Evolutionary conservation across 2,113 vertebrate species (phyloP).

Genomic region (Myxocyprinus asiaticus): DNA sequence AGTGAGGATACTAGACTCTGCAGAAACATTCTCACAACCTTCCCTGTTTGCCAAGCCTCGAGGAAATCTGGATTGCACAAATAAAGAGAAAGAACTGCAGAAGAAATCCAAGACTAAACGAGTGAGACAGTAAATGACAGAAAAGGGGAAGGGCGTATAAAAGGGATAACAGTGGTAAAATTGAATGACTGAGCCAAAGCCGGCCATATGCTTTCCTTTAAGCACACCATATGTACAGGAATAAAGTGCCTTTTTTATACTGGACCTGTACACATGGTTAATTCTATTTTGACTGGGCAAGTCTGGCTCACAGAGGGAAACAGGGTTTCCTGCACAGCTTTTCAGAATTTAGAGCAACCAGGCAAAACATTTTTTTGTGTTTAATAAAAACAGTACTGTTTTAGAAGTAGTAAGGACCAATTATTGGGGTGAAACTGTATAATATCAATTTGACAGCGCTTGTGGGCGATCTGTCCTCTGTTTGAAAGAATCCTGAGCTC

Average conservation of each 20-base stretch:
- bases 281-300: slow-evolving; percentile 11
- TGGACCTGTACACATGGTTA: not conserved
- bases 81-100: not conserved
- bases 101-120: not conserved
- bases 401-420: too few relatives aligned
- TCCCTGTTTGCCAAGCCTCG: slow-evolving; percentile 11
- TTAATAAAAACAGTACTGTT: too few relatives aligned
- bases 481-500: slow-evolving; percentile 9
- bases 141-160: not conserved
- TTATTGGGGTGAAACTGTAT: not conserved
- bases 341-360: too few relatives aligned
- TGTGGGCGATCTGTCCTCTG: slow-evolving; percentile 2
- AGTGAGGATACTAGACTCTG: slow-evolving; percentile 42
- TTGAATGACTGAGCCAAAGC: slow-evolving; percentile 27
- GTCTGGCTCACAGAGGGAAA: not conserved
- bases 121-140: slow-evolving; percentile 10
- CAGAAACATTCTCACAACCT: slow-evolving; percentile 36
- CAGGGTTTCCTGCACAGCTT: too few relatives aligned
- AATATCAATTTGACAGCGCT: slow-evolving; percentile 15
- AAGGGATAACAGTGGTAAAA: slow-evolving; percentile 27
- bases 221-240: not conserved
- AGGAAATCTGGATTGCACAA: slow-evolving; percentile 34
- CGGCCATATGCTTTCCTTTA: not conserved
- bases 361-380: too few relatives aligned
- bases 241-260: slow-evolving; percentile 1